Evolutionary conservation across 2,113 vertebrate species (phyloP).

Genomic region (Corvus moneduloides): DNA sequence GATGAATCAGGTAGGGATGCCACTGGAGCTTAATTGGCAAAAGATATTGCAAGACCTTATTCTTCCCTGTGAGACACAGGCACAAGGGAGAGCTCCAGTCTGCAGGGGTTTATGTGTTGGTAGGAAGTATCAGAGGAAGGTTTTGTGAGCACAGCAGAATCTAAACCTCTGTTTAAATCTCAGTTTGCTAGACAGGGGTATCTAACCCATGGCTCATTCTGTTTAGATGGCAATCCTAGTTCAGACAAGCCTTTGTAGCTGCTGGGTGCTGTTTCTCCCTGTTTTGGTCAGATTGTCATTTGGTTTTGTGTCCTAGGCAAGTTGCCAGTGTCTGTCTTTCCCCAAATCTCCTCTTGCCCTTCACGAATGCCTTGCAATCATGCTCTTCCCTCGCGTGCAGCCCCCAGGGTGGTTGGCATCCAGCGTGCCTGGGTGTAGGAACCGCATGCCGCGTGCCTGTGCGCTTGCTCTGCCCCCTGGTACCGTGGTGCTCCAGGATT

Average conservation of each 20-base stretch:
- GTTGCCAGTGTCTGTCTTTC: neutral
- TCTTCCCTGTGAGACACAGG: neutral
- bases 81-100: neutral
- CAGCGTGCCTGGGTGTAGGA: accelerated
- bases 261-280: neutral
- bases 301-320: neutral
- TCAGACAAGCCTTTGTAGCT: neutral
- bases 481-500: neutral
- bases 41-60: neutral
- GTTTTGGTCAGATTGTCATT: neutral
- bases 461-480: neutral
- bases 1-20: neutral
- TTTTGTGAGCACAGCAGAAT: neutral
- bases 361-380: neutral
- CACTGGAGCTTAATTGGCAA: neutral
- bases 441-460: accelerated
- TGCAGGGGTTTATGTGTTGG: neutral
- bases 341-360: neutral
- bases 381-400: accelerated
- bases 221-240: neutral
- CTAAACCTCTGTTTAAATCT: neutral
- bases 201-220: neutral
- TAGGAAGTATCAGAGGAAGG: neutral
- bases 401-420: neutral
- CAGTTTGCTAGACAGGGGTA: neutral